Conservation (phyloP, 2,797 vertebrate species). For the Microctenopoma stevenorrisi region DNA sequence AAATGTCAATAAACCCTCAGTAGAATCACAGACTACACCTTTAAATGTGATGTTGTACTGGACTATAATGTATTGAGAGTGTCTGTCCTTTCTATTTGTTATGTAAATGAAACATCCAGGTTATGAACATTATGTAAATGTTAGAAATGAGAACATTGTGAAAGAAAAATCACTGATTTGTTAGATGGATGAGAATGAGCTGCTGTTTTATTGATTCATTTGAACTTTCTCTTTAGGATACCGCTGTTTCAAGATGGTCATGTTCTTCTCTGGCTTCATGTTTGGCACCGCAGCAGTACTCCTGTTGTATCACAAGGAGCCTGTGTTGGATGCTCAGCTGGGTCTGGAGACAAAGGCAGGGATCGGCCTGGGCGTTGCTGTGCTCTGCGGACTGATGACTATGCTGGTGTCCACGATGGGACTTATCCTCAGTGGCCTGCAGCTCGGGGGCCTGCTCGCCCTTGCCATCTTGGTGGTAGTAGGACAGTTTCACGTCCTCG, state of each 20-base stretch:
- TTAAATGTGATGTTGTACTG: too few relatives aligned
- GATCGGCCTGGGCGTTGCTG: conserved; percentile 87
- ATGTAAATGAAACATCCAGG: too few relatives aligned
- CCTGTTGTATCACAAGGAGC: conserved; percentile 86
- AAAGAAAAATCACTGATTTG: background rate
- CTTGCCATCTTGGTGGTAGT: conserved; percentile 77
- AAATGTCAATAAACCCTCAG: too few relatives aligned
- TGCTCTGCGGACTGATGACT: conserved; percentile 88
- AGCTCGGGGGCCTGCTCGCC: conserved; percentile 87
- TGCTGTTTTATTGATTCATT: too few relatives aligned
- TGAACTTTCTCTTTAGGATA: conserved; percentile 78
- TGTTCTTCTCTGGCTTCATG: conserved; percentile 91
- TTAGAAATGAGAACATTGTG: background rate
- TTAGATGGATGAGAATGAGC: too few relatives aligned
- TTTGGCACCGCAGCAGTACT: conserved; percentile 85
- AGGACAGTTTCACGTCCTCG: conserved; percentile 82
- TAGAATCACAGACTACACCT: too few relatives aligned
- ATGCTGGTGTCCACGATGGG: conserved; percentile 87
- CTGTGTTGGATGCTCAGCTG: conserved; percentile 80
- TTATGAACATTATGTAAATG: background rate
- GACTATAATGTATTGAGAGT: too few relatives aligned
- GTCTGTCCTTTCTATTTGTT: too few relatives aligned
- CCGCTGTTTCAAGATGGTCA: conserved; percentile 90
- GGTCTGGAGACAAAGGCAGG: conserved; percentile 86
- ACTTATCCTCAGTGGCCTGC: conserved; percentile 88